These are phyloP conservation scores for Brachionus plicatilis DNA, from an alignment of 1,140 invertebrate genomes.

Conservation along the genomic window DNA sequence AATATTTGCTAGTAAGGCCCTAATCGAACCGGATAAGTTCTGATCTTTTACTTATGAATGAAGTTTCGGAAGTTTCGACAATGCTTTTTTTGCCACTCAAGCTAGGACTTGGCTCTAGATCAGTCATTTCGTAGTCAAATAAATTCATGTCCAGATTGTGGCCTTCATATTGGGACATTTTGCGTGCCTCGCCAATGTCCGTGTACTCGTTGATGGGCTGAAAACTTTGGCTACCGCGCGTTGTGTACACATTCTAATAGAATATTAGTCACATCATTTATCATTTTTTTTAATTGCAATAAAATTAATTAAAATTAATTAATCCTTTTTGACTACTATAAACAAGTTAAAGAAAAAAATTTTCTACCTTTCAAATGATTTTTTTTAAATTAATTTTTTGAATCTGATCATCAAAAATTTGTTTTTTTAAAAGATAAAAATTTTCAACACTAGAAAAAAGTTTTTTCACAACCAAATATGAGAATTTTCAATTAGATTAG, in stretches of 20 bases:
- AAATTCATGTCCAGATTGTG: background rate
- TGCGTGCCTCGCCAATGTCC: background rate
- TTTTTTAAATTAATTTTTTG: too few species aligned
- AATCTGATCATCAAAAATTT: too few species aligned
- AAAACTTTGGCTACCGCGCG: background rate
- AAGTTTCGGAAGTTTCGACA: constrained; percentile 4
- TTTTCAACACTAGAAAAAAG: too few species aligned
- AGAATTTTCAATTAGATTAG: too few species aligned
- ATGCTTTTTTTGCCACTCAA: background rate
- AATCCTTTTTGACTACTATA: too few species aligned
- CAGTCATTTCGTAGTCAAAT: background rate
- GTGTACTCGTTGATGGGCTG: background rate
- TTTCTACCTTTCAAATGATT: too few species aligned
- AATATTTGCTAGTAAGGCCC: background rate
- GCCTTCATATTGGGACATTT: background rate
- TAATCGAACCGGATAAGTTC: background rate
- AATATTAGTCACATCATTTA: background rate
- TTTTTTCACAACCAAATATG: too few species aligned
- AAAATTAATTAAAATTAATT: background rate
- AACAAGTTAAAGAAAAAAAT: too few species aligned
- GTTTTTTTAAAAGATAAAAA: too few species aligned
- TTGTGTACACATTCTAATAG: background rate
- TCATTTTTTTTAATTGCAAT: background rate
- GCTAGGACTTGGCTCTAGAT: background rate
- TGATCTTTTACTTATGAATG: background rate